Percentiles rank a stretch among this genome's conserved stretches.
These are phyloP conservation scores for Episyrphus balteatus DNA, from an alignment of 1,140 invertebrate species.

Conservation along the genomic window DNA sequence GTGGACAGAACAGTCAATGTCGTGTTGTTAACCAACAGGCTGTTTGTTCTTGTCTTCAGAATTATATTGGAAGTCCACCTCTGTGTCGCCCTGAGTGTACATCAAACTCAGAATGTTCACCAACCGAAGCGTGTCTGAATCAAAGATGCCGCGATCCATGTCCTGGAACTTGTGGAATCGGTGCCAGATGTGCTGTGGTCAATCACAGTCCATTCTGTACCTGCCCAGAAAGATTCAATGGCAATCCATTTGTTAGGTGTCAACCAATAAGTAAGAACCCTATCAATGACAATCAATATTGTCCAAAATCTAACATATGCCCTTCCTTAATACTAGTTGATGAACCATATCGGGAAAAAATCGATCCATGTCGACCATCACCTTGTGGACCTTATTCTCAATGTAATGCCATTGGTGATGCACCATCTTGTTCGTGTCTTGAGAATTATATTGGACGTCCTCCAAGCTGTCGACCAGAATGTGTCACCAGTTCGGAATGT, in stretches of 20 bases:
- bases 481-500: slow-evolving; percentile 67
- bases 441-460: slow-evolving; percentile 65
- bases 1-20: slow-evolving; percentile 69
- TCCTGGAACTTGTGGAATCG: slow-evolving; percentile 60
- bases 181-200: slow-evolving; percentile 63
- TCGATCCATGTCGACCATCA: slow-evolving; percentile 56
- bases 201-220: slow-evolving; percentile 75
- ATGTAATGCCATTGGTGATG: slow-evolving; percentile 48
- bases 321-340: background rate
- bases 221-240: slow-evolving; percentile 58
- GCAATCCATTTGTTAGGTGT: slow-evolving; percentile 66
- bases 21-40: slow-evolving; percentile 50
- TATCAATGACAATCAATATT: background rate
- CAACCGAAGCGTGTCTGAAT: slow-evolving; percentile 52
- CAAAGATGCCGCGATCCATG: slow-evolving; percentile 68
- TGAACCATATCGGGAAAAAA: slow-evolving; percentile 34
- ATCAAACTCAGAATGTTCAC: slow-evolving; percentile 57
- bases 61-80: slow-evolving; percentile 55
- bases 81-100: slow-evolving; percentile 62
- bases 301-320: background rate
- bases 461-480: slow-evolving; percentile 69
- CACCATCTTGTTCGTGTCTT: slow-evolving; percentile 60
- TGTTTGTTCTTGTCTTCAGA: slow-evolving; percentile 55
- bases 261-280: slow-evolving; percentile 36
- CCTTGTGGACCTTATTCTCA: slow-evolving; percentile 62